Base-by-base conservation (phyloP, 2,113 vertebrate genomes). In the Paradisaea rubra region DNA sequence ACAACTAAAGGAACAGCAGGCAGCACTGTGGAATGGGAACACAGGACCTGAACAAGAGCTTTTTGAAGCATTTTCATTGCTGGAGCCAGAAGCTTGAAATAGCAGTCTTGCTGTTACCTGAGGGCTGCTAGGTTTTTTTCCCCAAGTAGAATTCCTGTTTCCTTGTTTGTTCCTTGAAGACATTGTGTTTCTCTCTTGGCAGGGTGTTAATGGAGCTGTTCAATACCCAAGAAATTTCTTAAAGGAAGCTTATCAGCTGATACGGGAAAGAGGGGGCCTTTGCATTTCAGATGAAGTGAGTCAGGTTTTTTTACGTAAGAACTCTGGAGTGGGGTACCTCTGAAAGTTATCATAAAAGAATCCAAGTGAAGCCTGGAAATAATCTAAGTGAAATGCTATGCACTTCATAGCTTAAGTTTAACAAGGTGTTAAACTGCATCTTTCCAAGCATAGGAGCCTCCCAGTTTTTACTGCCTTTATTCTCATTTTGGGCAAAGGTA, bases 221-320 rank as follows among this genome's bases (percentile, higher is more conserved):
- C 99, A 99, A 91, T 99, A 99, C 77, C 99, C 99, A 3, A 99
- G 98, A 94, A 97, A 97, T 91, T 99, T 98, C 97, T 97, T 99
- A 45, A 98, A 98, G 81, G 98, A 99, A 88, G 98, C 98, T 52
- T 99, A 98, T 88, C 77, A 93, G 84, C 97, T 99, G 60, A 98
- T 99, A 30, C 97, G 98, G 89, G 98, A 98, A 81, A 98, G 96
- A 94, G 99, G 99, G 76, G 99, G 99, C 0, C 14, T 99, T 68
- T 99, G 98, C 97, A 98, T 99, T 60, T 97, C 98, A 7, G 99
- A 99, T 95, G 99, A 99, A 98, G 99, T 99, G 65, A 97, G 98
- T 98, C 27, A n/a, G 16, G 24, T 73, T 56, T 65, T 42, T 83
- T 78, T 1, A 24, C 0, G 0, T 19, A 66, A 53, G 41, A 70